Evolutionary conservation across 1,140 invertebrate species (phyloP), one percentile per base, ranked within the genome.

Genomic region (Telenomus remus): DNA sequence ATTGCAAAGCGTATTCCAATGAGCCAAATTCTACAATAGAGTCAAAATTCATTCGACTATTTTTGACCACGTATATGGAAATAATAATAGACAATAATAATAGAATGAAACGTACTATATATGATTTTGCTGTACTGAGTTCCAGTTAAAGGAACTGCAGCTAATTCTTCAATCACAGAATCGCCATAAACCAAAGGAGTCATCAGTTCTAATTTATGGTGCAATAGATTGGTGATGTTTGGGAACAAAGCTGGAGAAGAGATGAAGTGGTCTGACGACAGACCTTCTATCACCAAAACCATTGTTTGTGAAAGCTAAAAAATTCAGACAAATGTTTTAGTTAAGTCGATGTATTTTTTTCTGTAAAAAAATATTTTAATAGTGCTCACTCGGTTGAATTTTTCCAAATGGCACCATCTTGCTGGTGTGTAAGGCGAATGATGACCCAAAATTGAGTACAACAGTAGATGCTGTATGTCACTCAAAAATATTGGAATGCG

Each of bases 371-470:
- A 39, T 39, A 2, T 39, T 9, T n/a, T 39, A 35, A 1, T 39
- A 3, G 9, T 2, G 37, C 37, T 39, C 11, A 97, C 87, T 79
- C 89, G 91, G 51, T 90, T 91, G 71, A 90, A 91, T 84, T 94
- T 94, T 50, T 95, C 92, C 11, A 96, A 84, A 12, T 89, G 85
- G 89, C 95, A 96, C 96, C 96, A 97, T 73, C 95, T 89, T 16
- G 90, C 88, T 12, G 92, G 91, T 44, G 87, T 82, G 60, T 92
- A 92, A 14, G 93, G 91, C 46, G 93, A 92, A 35, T 92, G 85
- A 76, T 93, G 91, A 4, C 92, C 93, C 48, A 94, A 87, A 56
- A 95, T 83, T 0, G 94, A 93, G 84, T 93, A 93, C 78, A 96
- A 85, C 4, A 97, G 80, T 49, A 97, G 88, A 88, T 96, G 92